These are phyloP conservation scores for Acleris sparsana DNA, from an alignment of 2,888 invertebrate species.

Conservation along the genomic window DNA sequence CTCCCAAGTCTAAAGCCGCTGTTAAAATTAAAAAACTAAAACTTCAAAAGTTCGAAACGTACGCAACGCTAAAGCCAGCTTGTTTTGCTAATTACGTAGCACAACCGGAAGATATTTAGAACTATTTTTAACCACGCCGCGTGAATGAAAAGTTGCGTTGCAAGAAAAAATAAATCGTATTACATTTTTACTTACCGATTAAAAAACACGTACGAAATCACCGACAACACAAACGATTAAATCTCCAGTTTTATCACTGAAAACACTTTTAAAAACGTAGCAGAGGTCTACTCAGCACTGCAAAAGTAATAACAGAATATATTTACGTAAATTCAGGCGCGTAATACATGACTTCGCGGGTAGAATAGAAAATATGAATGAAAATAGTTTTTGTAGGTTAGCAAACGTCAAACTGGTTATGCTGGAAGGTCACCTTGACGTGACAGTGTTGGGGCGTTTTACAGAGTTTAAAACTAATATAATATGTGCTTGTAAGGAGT, in stretches of 20 bases:
- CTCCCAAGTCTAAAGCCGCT: not conserved
- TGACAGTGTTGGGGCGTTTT: constrained; percentile 51
- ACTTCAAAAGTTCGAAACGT: constrained; percentile 11
- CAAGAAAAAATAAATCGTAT: constrained; percentile 46
- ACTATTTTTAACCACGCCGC: constrained; percentile 61
- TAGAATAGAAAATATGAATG: constrained; percentile 74
- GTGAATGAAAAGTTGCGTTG: constrained; percentile 51
- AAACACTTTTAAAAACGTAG: constrained; percentile 61
- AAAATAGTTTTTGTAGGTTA: constrained; percentile 68
- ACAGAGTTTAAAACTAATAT: not conserved
- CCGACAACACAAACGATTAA: constrained; percentile 33
- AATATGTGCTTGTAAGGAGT: no score
- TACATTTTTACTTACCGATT: constrained; percentile 58
- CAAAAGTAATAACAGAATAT: constrained; percentile 49
- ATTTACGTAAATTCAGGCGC: constrained; percentile 56
- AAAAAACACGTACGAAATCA: constrained; percentile 44
- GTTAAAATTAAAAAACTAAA: not conserved
- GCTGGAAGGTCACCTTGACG: constrained; percentile 78
- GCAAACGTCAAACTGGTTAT: constrained; percentile 68
- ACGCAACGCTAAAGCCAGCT: not conserved
- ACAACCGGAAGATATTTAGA: constrained; percentile 36
- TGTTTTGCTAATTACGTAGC: constrained; percentile 27
- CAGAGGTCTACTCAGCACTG: constrained; percentile 49
- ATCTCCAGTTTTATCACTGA: constrained; percentile 60
- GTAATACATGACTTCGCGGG: constrained; percentile 73